Percentiles rank a stretch among this genome's conserved stretches.
Conservation (phyloP, 2,888 invertebrate species). For the Orthosia incerta region DNA sequence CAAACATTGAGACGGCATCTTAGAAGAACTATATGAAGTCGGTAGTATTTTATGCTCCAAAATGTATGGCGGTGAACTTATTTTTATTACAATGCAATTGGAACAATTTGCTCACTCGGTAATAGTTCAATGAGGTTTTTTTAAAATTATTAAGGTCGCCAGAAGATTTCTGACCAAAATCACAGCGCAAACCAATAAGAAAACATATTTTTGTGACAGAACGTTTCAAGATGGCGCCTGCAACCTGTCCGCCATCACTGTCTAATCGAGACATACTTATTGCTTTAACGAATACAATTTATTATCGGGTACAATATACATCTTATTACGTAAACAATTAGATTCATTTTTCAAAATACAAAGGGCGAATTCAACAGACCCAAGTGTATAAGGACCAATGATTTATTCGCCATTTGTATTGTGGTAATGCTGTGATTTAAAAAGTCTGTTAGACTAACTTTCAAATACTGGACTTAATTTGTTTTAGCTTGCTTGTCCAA, state of each 20-base stretch:
- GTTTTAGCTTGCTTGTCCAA: slow-evolving; percentile 74
- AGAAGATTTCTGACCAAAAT: slow-evolving; percentile 24
- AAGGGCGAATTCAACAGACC: slow-evolving; percentile 51
- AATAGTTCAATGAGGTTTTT: background rate
- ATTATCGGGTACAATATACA: slow-evolving; percentile 76
- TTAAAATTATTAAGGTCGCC: background rate
- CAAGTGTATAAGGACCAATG: slow-evolving; percentile 29
- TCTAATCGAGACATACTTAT: slow-evolving; percentile 79
- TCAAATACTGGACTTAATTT: slow-evolving; percentile 74
- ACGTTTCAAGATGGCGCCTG: slow-evolving; percentile 52
- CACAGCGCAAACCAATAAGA: slow-evolving; percentile 58
- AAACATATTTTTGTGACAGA: slow-evolving; percentile 58
- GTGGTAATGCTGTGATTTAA: slow-evolving; percentile 41
- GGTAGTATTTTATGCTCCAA: background rate
- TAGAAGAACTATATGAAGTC: background rate
- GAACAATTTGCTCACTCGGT: background rate
- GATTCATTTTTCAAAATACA: slow-evolving; percentile 56
- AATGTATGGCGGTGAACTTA: background rate
- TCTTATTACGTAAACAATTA: slow-evolving; percentile 68
- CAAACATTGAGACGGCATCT: slow-evolving; percentile 10
- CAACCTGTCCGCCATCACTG: slow-evolving; percentile 65
- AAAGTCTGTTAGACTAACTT: slow-evolving; percentile 44
- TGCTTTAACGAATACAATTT: slow-evolving; percentile 78
- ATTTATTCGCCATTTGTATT: slow-evolving; percentile 49
- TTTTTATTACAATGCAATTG: background rate